Percentiles rank a stretch among this genome's conserved stretches.
Evolutionary conservation across 2,888 invertebrate genomes (phyloP).

Genomic region (Athalia cordata): DNA sequence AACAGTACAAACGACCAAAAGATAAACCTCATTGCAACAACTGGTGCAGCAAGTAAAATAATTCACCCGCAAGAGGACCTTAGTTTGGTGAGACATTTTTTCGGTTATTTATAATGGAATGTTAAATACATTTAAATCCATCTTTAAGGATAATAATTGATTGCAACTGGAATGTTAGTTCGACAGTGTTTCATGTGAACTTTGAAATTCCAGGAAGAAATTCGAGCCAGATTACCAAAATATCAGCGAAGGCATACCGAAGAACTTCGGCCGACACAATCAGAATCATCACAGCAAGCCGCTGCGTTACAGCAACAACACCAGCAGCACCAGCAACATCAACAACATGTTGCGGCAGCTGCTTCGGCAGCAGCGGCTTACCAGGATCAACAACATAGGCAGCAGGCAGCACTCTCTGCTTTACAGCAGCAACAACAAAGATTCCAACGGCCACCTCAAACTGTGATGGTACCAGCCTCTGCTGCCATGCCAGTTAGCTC

Average conservation of each 20-base stretch:
- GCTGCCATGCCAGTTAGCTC: slow-evolving; percentile 74
- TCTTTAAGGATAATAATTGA: no score
- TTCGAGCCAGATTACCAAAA: slow-evolving; percentile 82
- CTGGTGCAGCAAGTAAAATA: slow-evolving; percentile 90
- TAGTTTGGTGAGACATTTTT: slow-evolving; percentile 77
- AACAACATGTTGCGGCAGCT: slow-evolving; percentile 70
- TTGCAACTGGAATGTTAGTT: background rate
- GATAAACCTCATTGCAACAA: slow-evolving; percentile 81
- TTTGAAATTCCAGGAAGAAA: slow-evolving; percentile 80
- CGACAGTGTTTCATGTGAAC: background rate
- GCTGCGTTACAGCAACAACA: slow-evolving; percentile 67
- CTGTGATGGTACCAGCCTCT: slow-evolving; percentile 74
- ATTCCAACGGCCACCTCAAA: slow-evolving; percentile 74
- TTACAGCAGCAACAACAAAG: slow-evolving; percentile 73
- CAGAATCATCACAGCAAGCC: slow-evolving; percentile 60
- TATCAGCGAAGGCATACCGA: slow-evolving; percentile 77
- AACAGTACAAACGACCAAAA: slow-evolving; percentile 74
- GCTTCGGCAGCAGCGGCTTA: slow-evolving; percentile 73
- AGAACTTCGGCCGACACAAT: slow-evolving; percentile 68
- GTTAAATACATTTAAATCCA: slow-evolving; percentile 9
- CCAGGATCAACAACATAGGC: slow-evolving; percentile 71
- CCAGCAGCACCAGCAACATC: slow-evolving; percentile 64
- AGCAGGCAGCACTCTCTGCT: slow-evolving; percentile 73
- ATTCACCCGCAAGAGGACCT: slow-evolving; percentile 96
- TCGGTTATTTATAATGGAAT: slow-evolving; percentile 11